A percentile compares a stretch with the other conserved stretches of the same genome.
These are phyloP conservation scores for Menidia menidia DNA, from an alignment of 2,797 vertebrate species.

Conservation along the genomic window DNA sequence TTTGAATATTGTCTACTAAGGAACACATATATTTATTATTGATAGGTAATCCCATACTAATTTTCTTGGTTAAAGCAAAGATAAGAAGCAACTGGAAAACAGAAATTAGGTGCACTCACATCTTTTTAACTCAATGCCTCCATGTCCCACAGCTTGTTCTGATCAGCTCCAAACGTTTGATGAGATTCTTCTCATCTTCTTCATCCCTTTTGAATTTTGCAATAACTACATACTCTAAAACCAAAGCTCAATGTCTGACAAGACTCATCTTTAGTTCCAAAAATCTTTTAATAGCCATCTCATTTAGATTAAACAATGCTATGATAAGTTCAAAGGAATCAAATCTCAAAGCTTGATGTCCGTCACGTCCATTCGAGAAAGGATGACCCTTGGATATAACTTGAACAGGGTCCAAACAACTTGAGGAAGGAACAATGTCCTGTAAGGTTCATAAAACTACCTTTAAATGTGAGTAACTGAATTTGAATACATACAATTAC, in stretches of 20 bases:
- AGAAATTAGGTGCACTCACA: constrained; percentile 14
- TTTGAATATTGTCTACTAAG: too few relatives aligned
- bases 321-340: constrained; percentile 73
- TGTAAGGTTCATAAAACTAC: constrained; percentile 54
- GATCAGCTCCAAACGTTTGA: neutral
- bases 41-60: too few relatives aligned
- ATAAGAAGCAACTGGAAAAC: neutral
- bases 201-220: neutral
- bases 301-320: constrained; percentile 79
- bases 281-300: constrained; percentile 80
- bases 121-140: constrained; percentile 3
- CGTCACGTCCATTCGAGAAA: constrained; percentile 62
- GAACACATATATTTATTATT: too few relatives aligned
- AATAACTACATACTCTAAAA: neutral
- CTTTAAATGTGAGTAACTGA: constrained; percentile 65
- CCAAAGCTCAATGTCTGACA: constrained; percentile 46
- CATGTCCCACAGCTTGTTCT: constrained; percentile 4
- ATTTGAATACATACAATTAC: constrained; percentile 76
- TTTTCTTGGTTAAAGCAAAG: neutral
- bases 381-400: constrained; percentile 52
- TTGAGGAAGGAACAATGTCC: constrained; percentile 46
- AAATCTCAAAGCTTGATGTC: constrained; percentile 64
- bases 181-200: neutral
- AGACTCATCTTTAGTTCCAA: constrained; percentile 71
- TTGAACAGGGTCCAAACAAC: constrained; percentile 51